These are phyloP conservation scores for Brenthis hecate DNA, from an alignment of 2,888 invertebrate species.

Conservation along the genomic window DNA sequence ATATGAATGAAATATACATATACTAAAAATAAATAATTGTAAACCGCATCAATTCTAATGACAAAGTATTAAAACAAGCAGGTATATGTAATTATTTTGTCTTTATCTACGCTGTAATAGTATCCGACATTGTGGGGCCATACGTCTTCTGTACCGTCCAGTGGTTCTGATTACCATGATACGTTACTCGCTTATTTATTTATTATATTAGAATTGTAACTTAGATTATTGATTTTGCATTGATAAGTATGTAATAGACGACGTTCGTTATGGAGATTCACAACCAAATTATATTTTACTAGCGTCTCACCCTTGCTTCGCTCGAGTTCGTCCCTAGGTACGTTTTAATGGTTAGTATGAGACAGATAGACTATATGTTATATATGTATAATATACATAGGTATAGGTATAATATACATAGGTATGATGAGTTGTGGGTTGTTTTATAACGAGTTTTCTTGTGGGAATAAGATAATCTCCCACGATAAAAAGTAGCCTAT, in stretches of 20 bases:
- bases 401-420: too few species aligned
- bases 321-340: too few species aligned
- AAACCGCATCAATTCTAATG: constrained; percentile 16
- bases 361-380: too few species aligned
- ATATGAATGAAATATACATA: not conserved
- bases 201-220: constrained; percentile 9
- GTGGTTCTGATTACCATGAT: constrained; percentile 31
- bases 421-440: too few species aligned
- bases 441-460: too few species aligned
- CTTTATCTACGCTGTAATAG: constrained; percentile 26
- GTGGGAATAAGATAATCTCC: too few species aligned
- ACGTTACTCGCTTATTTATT: constrained; percentile 17
- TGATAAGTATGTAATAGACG: constrained; percentile 3
- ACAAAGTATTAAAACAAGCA: constrained; percentile 24
- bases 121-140: constrained; percentile 21
- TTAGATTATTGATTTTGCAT: constrained; percentile 20
- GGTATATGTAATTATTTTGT: constrained; percentile 29
- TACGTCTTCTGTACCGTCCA: constrained; percentile 20
- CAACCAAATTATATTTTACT: too few species aligned
- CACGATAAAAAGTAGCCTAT: too few species aligned
- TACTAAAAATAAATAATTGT: constrained; percentile 1
- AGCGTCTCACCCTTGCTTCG: too few species aligned
- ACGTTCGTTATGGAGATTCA: too few species aligned
- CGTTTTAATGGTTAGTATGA: too few species aligned
- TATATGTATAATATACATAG: too few species aligned